A percentile compares a stretch with the other conserved stretches of the same genome.
phyloP scores from a whole-genome alignment of 53 echinoderm and acorn worm species.

The Arbacia lixula region DNA sequence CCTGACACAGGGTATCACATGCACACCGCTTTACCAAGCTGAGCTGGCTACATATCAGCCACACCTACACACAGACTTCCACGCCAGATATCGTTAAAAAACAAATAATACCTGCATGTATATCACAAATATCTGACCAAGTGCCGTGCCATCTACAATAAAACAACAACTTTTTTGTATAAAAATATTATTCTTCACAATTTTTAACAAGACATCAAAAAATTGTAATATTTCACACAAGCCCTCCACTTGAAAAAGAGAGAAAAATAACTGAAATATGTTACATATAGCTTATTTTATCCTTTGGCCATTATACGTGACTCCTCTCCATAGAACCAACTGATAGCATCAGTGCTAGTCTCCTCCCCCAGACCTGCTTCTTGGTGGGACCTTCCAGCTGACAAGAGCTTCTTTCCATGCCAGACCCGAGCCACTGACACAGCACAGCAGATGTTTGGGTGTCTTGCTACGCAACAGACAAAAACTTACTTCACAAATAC shows the following conservation, averaged over 20 bases:
- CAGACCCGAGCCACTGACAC: no score
- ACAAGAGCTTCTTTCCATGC: no score
- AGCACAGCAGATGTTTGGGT: no score
- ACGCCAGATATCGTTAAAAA: neutral
- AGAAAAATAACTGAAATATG: neutral
- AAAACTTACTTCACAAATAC: no score
- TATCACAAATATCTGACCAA: neutral
- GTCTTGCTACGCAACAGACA: no score
- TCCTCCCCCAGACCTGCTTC: no score
- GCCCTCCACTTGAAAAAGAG: neutral
- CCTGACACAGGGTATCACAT: neutral
- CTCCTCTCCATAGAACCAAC: no score
- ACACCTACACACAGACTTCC: constrained; percentile 17
- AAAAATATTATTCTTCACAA: constrained; percentile 47
- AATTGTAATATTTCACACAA: neutral
- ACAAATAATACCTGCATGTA: neutral
- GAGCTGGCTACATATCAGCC: constrained; percentile 1
- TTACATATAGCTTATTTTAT: neutral
- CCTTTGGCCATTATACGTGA: no score
- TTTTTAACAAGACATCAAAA: neutral
- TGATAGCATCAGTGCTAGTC: neutral
- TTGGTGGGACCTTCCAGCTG: no score
- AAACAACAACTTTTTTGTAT: constrained; percentile 45
- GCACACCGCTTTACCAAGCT: neutral
- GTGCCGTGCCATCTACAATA: constrained; percentile 4